These are phyloP conservation scores for Pyrgilauda ruficollis DNA, from an alignment of 2,113 vertebrate genomes.

Conservation along the genomic window DNA sequence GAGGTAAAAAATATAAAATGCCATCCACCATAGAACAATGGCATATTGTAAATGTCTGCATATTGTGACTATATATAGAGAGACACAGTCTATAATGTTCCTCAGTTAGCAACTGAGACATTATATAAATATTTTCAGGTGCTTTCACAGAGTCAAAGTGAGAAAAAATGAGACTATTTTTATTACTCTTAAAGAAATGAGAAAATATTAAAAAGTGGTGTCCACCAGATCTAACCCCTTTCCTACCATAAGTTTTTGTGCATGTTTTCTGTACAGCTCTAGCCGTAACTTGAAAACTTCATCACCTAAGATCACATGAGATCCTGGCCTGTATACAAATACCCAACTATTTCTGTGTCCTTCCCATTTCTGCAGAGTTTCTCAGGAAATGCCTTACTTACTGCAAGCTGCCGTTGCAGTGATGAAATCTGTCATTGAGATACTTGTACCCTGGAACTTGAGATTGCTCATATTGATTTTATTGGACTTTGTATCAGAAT, in stretches of 20 bases:
- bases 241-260: background rate
- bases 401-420: background rate
- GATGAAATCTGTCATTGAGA: background rate
- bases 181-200: background rate
- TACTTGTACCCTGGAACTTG: background rate
- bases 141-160: background rate
- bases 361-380: background rate
- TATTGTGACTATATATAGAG: background rate
- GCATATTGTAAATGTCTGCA: background rate
- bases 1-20: background rate
- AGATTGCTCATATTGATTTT: background rate
- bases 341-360: background rate
- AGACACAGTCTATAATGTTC: background rate
- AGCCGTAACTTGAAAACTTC: background rate
- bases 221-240: background rate
- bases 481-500: background rate
- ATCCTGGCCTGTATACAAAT: background rate
- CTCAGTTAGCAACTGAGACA: background rate
- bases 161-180: background rate
- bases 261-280: background rate
- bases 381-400: background rate
- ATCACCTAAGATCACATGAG: background rate
- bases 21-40: background rate
- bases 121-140: background rate
- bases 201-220: background rate